Evolutionary conservation across 2,113 vertebrate genomes (phyloP).

Genomic region (Pleuronectes platessa): DNA sequence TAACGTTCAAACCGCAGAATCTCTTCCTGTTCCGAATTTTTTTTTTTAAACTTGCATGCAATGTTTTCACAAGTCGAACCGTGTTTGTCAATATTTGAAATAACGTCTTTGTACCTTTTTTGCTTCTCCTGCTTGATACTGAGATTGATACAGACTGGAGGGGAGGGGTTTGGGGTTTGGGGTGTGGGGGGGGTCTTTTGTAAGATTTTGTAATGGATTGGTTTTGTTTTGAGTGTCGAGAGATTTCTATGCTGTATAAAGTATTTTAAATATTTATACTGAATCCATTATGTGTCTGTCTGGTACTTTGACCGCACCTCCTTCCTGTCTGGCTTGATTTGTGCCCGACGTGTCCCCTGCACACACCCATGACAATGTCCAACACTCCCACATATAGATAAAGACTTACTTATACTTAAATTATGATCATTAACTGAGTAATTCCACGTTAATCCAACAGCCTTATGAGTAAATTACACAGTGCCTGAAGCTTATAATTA

Average conservation of each 20-base stretch:
- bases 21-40: slow-evolving; percentile 54
- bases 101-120: slow-evolving; percentile 76
- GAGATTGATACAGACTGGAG: slow-evolving; percentile 70
- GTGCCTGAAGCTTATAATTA: slow-evolving; percentile 10
- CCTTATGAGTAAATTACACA: slow-evolving; percentile 21
- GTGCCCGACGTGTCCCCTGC: neutral
- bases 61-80: slow-evolving; percentile 55
- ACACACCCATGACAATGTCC: neutral
- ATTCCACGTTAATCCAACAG: slow-evolving; percentile 1
- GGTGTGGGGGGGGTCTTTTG: slow-evolving; percentile 67
- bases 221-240: slow-evolving; percentile 75
- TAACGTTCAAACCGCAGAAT: slow-evolving; percentile 27
- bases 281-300: slow-evolving; percentile 67
- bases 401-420: slow-evolving; percentile 23
- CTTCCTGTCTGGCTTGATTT: slow-evolving; percentile 36
- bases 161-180: neutral
- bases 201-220: slow-evolving; percentile 81
- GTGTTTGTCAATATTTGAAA: slow-evolving; percentile 63
- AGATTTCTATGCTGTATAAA: slow-evolving; percentile 87
- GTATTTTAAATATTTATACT: slow-evolving; percentile 85
- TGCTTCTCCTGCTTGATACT: slow-evolving; percentile 56
- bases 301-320: slow-evolving; percentile 54
- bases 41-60: slow-evolving; percentile 76
- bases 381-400: neutral
- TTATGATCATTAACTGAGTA: slow-evolving; percentile 2